phyloP scores from a whole-genome alignment of 2,113 vertebrate genomes.

The Harpagus bidentatus region DNA sequence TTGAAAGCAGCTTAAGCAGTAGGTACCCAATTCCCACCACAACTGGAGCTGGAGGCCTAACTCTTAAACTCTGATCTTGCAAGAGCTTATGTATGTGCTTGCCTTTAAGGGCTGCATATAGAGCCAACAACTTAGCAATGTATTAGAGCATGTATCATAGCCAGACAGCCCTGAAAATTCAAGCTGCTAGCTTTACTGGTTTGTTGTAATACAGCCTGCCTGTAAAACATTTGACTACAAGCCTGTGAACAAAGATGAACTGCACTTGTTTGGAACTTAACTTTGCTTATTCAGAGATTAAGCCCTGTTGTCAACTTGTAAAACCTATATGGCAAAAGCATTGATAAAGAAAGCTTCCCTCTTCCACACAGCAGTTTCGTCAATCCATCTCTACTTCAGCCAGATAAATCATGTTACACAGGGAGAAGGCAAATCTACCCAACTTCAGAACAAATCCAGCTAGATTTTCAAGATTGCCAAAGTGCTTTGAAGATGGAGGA shows the following conservation, averaged over 20 bases:
- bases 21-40: background rate
- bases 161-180: background rate
- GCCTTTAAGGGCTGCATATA: background rate
- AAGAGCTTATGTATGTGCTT: background rate
- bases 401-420: background rate
- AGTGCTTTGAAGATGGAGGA: background rate
- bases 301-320: background rate
- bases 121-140: background rate
- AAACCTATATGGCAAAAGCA: background rate
- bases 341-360: background rate
- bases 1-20: background rate
- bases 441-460: background rate
- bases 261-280: background rate
- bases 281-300: slow-evolving; percentile 34
- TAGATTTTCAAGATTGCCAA: background rate
- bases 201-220: background rate
- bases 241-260: background rate
- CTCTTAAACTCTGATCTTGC: background rate
- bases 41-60: background rate
- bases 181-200: background rate
- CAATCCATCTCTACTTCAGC: background rate
- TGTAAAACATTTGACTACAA: background rate
- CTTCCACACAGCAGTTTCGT: background rate
- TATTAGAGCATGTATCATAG: background rate
- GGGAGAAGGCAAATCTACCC: background rate